Evolutionary conservation across 2,888 invertebrate species (phyloP), one percentile per base, ranked within the genome.

Genomic region (Cryptus armator): DNA sequence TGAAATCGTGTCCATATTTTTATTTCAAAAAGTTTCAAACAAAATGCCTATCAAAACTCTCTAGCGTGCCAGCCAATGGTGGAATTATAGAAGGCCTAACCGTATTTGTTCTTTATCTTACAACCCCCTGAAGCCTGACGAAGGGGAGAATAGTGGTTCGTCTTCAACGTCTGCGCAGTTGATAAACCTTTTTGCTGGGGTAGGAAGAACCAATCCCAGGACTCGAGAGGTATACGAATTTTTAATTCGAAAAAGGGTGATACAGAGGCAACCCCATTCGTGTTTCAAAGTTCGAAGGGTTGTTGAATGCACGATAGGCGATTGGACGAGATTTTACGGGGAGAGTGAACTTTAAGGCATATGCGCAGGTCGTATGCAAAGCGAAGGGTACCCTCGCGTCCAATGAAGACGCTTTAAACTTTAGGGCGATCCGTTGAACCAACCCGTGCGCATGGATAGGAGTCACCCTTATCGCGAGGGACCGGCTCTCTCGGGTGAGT

Each of bases 391-490:
- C 14, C 9, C 19, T 32, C 14, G 14, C 59, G 59, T 32, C 59
- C 59, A 59, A 59, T 59, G n/a, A 24, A 14, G 59, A 32, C 2
- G 59, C 59, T 59, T 59, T 59, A 59, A 59, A 59, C 14, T 14
- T 6, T 24, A 32, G 14, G 59, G 59, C 14, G 59, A 32, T 59
- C 59, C 29, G 10, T 19, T 10, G 59, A 59, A 24, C 59, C 59
- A 59, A 59, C 59, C 59, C 59, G 2, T 16, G 53, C 59, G 29
- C 10, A 4, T 12, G 19, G 19, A 19, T 14, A 59, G 53, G 53
- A 67, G 78, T 46, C 53, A 86, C 86, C 89, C 90, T 92, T 92
- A 91, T 92, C 92, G 88, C 88, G 87, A 89, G 88, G 89, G 88
- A 88, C 87, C 89, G 89, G 89, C 88, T 3, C 12, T 10, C 5